Evolutionary conservation across 2,113 vertebrate species (phyloP).

Genomic region (Sturnira hondurensis): DNA sequence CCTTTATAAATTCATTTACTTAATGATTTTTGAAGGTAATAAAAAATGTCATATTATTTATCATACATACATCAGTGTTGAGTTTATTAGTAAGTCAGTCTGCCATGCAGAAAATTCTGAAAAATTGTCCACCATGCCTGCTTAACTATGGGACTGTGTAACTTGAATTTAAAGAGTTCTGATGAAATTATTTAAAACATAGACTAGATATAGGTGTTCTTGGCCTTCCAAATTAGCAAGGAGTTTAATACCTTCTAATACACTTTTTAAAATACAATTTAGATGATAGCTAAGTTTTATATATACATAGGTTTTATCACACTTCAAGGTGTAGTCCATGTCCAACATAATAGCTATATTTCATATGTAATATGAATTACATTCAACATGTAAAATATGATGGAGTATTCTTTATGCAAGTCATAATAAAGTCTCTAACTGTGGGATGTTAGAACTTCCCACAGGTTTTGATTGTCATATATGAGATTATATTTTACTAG

Average conservation of each 20-base stretch:
- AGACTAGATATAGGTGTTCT: background rate
- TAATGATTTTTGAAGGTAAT: conserved; percentile 20
- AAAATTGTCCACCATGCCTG: conserved; percentile 10
- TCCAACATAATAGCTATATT: conserved; percentile 16
- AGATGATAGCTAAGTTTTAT: background rate
- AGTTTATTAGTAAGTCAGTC: conserved; percentile 1
- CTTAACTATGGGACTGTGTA: conserved; percentile 27
- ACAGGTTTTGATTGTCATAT: background rate
- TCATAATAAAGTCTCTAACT: conserved; percentile 37
- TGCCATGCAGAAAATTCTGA: background rate
- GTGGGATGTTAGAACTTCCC: conserved; percentile 12
- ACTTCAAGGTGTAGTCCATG: background rate
- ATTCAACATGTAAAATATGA: conserved; percentile 1
- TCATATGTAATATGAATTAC: too few relatives aligned
- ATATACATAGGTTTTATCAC: background rate
- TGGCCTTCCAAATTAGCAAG: conserved; percentile 26
- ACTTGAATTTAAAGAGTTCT: conserved; percentile 34
- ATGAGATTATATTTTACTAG: conserved; percentile 12
- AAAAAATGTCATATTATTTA: conserved; percentile 1
- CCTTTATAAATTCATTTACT: conserved; percentile 19
- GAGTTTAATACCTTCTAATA: background rate
- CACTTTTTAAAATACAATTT: conserved; percentile 44
- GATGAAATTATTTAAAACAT: conserved; percentile 34
- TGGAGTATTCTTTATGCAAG: background rate
- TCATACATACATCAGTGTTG: background rate